Percentiles rank a stretch among this genome's conserved stretches.
phyloP scores from a whole-genome alignment of 2,113 vertebrate genomes.

The Carollia perspicillata region DNA sequence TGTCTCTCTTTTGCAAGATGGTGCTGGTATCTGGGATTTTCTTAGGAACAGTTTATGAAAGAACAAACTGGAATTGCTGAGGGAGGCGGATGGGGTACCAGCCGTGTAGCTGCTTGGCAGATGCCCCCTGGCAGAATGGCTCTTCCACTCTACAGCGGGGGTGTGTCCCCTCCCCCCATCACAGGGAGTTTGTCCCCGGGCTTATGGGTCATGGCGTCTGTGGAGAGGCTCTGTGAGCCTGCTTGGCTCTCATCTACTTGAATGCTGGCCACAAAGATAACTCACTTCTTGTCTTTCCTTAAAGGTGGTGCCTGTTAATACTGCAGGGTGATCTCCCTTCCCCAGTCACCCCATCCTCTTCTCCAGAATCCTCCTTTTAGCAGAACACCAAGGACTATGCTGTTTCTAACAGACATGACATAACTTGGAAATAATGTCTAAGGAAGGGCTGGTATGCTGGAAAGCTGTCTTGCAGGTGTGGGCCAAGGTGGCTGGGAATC shows the following conservation, averaged over 20 bases:
- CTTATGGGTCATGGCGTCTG: background rate
- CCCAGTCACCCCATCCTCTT: background rate
- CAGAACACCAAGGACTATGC: background rate
- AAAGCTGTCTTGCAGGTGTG: conserved; percentile 48
- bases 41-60: background rate
- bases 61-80: background rate
- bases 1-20: background rate
- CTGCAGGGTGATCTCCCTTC: conserved; percentile 43
- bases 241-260: background rate
- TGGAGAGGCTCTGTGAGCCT: background rate
- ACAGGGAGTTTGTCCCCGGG: background rate
- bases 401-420: conserved; percentile 19
- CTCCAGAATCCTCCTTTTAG: background rate
- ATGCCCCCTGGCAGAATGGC: background rate
- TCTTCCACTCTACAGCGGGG: background rate
- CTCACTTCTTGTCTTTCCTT: background rate
- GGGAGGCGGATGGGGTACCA: background rate
- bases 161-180: background rate
- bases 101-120: background rate
- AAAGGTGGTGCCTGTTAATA: background rate
- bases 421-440: conserved; percentile 40
- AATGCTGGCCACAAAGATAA: background rate
- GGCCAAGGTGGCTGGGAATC: conserved; percentile 41
- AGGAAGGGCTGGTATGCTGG: conserved; percentile 47
- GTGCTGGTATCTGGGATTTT: background rate